Base-by-base conservation (phyloP, 2,888 invertebrate genomes). In the Gastracanthus pulcherrimus region DNA sequence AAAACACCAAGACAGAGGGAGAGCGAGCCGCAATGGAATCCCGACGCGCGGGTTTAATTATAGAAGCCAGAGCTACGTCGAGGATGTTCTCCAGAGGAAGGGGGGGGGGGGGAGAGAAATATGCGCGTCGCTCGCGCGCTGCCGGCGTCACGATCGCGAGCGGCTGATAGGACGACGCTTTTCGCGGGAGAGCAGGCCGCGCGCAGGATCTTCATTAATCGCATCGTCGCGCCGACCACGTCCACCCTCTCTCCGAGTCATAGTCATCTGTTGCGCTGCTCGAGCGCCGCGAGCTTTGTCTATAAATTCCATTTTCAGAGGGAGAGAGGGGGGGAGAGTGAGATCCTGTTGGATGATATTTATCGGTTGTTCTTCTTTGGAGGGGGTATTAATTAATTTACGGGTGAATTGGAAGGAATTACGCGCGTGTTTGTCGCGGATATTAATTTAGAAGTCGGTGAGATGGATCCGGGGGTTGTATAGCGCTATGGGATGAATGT, bases 31-130 rank as follows among this genome's bases (percentile, higher is more conserved):
- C n/a, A 34, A 58, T 55, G 84, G 81, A 83, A 84, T 83, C 81
- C 58, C 76, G 84, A 79, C 76, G 55, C 76, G 74, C 81, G 74
- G 62, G 77, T 82, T 82, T 84, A 84, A 82, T 83, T 84, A 82
- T 80, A 83, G 82, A 78, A 82, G 55, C 72, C 16, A 29, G 36
- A 38, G 23, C 36, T n/a, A 11, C 31, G 19, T 11, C 38, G 6
- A 19, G 29, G 9, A 36, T 19, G 3, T 70, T 29, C 16, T 34
- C 34, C 29, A n/a, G 26, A 31, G 23, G 34, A 41, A 2, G n/a
- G 23, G 41, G 23, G 51, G 11, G 29, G 13, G 48, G 13, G 3
- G 34, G 51, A 23, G 64, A 71, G 74, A 69, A 58, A 74, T 67
- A 72, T 67, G 67, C 45, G 29, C 26, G 66, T 66, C 36, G 55